Conservation (phyloP, 2,888 invertebrate genomes). For the Leucania comma region DNA sequence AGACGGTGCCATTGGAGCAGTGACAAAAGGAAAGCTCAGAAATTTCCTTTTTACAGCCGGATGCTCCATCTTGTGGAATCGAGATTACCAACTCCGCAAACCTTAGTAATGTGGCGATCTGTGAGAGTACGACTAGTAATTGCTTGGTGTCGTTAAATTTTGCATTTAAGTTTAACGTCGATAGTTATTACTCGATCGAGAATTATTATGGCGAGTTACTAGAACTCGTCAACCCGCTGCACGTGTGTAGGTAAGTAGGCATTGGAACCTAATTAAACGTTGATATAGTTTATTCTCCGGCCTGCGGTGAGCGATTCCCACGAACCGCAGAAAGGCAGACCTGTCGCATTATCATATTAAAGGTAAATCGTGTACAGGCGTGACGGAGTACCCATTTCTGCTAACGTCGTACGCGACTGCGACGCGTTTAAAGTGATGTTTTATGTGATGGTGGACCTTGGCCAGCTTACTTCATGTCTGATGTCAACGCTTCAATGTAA, state of each 20-base stretch:
- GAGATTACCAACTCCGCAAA: slow-evolving; percentile 68
- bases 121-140: slow-evolving; percentile 68
- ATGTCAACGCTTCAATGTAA: slow-evolving; percentile 64
- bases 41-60: slow-evolving; percentile 77
- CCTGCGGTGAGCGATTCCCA: slow-evolving; percentile 73
- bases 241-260: slow-evolving; percentile 66
- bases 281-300: slow-evolving; percentile 64
- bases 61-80: slow-evolving; percentile 68
- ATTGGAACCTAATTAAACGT: slow-evolving; percentile 71
- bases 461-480: slow-evolving; percentile 69
- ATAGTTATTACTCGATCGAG: slow-evolving; percentile 70
- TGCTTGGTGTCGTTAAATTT: slow-evolving; percentile 73
- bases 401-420: slow-evolving; percentile 54
- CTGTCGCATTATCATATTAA: slow-evolving; percentile 79
- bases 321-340: slow-evolving; percentile 70
- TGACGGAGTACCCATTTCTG: slow-evolving; percentile 70
- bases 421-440: slow-evolving; percentile 55
- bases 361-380: slow-evolving; percentile 71
- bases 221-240: slow-evolving; percentile 67
- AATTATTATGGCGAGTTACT: slow-evolving; percentile 67
- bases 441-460: slow-evolving; percentile 69
- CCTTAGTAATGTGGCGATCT: slow-evolving; percentile 66
- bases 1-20: slow-evolving; percentile 49
- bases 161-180: slow-evolving; percentile 68
- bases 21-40: slow-evolving; percentile 69